Conservation (phyloP, 2,113 vertebrate species). For the Trematomus loennbergii region DNA sequence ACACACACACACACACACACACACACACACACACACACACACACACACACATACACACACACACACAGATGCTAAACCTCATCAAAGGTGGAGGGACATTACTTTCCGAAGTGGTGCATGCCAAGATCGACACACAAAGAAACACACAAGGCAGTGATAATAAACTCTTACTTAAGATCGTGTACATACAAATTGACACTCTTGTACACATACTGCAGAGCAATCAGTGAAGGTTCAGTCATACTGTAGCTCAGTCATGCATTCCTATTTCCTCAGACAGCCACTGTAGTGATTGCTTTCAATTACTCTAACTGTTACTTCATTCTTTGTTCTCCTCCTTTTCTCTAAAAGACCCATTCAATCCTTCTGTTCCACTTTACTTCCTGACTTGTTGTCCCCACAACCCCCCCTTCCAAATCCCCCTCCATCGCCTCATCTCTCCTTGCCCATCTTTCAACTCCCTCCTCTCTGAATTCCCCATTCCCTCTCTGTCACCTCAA, state of each 20-base stretch:
- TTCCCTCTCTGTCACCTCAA: constrained; percentile 63
- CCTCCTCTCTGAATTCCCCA: constrained; percentile 44
- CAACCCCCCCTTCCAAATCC: constrained; percentile 37
- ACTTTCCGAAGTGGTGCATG: constrained; percentile 36
- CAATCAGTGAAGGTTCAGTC: constrained; percentile 53
- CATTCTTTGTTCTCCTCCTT: constrained; percentile 27
- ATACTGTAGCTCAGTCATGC: constrained; percentile 49
- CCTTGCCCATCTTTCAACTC: constrained; percentile 43
- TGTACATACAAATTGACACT: constrained; percentile 27
- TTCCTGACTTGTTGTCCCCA: constrained; percentile 55
- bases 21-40: constrained; percentile 6
- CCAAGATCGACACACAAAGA: constrained; percentile 7
- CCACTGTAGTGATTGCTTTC: constrained; percentile 9
- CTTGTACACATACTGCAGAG: constrained; percentile 35
- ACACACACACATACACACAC: neutral
- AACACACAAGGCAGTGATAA: constrained; percentile 13
- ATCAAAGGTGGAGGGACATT: constrained; percentile 40
- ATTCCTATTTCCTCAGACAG: constrained; percentile 26
- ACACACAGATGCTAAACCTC: neutral
- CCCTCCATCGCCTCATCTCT: constrained; percentile 44
- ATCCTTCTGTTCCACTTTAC: constrained; percentile 39
- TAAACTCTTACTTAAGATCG: constrained; percentile 11
- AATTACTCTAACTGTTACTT: constrained; percentile 39
- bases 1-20: neutral
- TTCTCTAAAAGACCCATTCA: constrained; percentile 29